These are phyloP conservation scores for Urechis unicinctus DNA, from an alignment of 2,888 invertebrate genomes.

Conservation along the genomic window DNA sequence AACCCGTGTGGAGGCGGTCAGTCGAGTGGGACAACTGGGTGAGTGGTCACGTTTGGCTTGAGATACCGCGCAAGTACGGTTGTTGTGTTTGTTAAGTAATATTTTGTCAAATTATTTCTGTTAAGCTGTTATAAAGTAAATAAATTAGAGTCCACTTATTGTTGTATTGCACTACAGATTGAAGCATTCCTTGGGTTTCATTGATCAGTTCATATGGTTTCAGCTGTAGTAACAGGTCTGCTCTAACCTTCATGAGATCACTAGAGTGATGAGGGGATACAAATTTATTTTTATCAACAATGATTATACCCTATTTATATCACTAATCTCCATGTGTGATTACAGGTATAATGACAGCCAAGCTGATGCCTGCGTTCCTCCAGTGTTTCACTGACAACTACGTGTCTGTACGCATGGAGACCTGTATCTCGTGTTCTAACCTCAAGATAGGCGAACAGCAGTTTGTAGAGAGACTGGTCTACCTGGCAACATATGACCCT, in stretches of 20 bases:
- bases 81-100: background rate
- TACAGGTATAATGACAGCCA: constrained; percentile 50
- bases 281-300: no score
- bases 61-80: background rate
- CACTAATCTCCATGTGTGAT: background rate
- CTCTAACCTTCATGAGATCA: no score
- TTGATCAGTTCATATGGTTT: no score
- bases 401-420: constrained; percentile 44
- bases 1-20: constrained; percentile 43
- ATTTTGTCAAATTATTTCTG: background rate
- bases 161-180: background rate
- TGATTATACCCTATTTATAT: background rate
- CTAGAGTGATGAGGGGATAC: no score
- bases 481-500: constrained; percentile 45
- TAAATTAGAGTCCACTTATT: background rate
- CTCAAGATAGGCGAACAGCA: constrained; percentile 39
- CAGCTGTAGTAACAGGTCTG: no score
- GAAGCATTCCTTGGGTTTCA: no score
- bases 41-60: no score
- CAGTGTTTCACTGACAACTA: constrained; percentile 46
- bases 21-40: constrained; percentile 47
- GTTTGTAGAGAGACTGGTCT: constrained; percentile 36
- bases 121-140: background rate
- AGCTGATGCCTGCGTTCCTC: constrained; percentile 45
- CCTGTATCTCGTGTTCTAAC: constrained; percentile 43